Base-by-base conservation (phyloP, 2,797 vertebrate genomes). In the Neosilurus hyrtlii region DNA sequence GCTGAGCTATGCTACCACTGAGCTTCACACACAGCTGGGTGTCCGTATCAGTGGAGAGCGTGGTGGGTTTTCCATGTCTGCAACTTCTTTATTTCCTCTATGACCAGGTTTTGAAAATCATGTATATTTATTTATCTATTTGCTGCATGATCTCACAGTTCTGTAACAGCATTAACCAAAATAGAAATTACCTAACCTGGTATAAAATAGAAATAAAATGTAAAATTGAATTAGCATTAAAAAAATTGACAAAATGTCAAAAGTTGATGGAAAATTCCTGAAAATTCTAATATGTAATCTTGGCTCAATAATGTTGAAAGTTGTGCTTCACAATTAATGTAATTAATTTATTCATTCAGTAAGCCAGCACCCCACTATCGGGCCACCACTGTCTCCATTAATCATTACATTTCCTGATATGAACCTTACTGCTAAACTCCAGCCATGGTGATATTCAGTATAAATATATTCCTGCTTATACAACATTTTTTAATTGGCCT, bases 1-100 rank as follows among this genome's bases (percentile, higher is more conserved):
- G 52, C 91, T 95, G 75, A 86, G 89, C 54, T 86, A 37, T 49
- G 75, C 12, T n/a, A 77, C 89, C 0, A n/a, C 73, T 52, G 89
- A 91, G 79, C 91, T 96, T 76, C 92, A 91, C 83, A 85, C 84
- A 67, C 92, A 94, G 72, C 93, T 95, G 66, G 88, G 86, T 0
- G 84, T 75, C 35, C 93, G 93, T 81, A 90, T 94, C 83, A 94
- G 74, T 43, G 94, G 94, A 63, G 94, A 95, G 35, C 94, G 90
- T 62, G 95, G 95, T 96, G 84, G 52, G 3, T 9, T 56, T 66
- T 12, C 43, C 49, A 68, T 66, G 14, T 30, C 79, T 57, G 51
- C 18, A 30, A 56, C 7, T 24, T 77, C 59, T 37, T 66, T 78
- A 35, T 20, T 78, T 56, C 9, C 20, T 61, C 61, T 54, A 75